Evolutionary conservation across 2,888 invertebrate genomes (phyloP).

Genomic region (Pristionchus maxplancki): DNA sequence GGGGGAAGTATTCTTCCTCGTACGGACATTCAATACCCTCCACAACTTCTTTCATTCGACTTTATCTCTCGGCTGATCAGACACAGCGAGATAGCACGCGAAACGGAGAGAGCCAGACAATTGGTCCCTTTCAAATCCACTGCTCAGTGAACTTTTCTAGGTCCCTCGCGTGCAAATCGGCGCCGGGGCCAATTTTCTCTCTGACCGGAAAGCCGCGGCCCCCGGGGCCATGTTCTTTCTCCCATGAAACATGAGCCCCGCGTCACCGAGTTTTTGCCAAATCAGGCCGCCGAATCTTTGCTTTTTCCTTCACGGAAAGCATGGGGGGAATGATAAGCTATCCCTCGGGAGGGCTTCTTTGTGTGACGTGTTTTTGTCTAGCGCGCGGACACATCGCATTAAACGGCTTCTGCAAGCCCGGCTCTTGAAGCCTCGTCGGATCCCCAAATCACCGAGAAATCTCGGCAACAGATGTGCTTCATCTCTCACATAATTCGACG

Average conservation of each 20-base stretch:
- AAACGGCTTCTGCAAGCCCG: neutral
- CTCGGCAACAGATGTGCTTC: neutral
- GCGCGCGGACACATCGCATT: neutral
- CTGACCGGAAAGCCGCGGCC: conserved; percentile 5
- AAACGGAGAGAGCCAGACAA: no score
- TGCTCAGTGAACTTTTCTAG: neutral
- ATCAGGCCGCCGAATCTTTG: neutral
- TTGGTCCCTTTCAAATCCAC: neutral
- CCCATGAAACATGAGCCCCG: neutral
- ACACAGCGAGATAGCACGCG: no score
- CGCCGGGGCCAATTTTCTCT: conserved; percentile 13
- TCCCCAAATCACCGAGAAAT: neutral
- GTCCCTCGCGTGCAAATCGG: neutral
- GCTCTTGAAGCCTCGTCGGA: neutral
- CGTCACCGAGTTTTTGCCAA: neutral
- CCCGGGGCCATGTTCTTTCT: neutral
- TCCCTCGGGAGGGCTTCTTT: neutral
- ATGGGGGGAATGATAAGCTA: neutral
- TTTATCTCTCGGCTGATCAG: no score
- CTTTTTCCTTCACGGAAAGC: neutral
- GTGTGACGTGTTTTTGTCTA: neutral
- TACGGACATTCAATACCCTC: neutral
- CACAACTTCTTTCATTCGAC: no score
- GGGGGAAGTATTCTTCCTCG: neutral
- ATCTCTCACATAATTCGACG: neutral